These are phyloP conservation scores for Andrena hattorfiana DNA, from an alignment of 2,888 invertebrate genomes.

Conservation along the genomic window DNA sequence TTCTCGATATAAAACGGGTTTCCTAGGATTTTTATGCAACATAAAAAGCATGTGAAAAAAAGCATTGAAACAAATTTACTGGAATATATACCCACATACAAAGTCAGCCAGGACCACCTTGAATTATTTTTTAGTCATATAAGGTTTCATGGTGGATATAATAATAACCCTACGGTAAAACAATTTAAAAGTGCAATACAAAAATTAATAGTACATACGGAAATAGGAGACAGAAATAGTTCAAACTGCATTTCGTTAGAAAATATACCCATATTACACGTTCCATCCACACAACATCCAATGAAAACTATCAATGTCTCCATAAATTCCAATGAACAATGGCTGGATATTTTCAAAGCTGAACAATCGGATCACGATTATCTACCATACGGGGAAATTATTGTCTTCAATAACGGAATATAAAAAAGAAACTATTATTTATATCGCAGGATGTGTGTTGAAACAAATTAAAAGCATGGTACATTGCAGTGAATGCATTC, in stretches of 20 bases:
- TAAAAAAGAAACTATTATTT: neutral
- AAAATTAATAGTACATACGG: neutral
- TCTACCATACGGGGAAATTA: neutral
- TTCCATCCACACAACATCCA: neutral
- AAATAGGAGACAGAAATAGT: conserved; percentile 4
- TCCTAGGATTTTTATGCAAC: neutral
- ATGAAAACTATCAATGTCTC: neutral
- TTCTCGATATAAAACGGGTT: neutral
- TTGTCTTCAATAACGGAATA: neutral
- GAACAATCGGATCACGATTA: neutral
- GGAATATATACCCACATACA: neutral
- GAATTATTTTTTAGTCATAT: neutral
- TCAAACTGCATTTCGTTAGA: neutral
- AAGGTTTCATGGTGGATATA: neutral
- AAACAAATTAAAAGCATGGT: neutral
- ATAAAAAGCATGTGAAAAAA: neutral
- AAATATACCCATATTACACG: neutral
- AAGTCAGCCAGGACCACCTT: neutral
- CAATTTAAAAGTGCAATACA: neutral
- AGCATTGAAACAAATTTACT: neutral
- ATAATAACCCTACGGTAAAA: neutral
- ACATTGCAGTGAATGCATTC: neutral
- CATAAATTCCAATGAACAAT: neutral
- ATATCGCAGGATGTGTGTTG: neutral
- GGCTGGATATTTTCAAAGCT: neutral